Base-by-base conservation (phyloP, 2,797 vertebrate species). In the Craterocephalus amniculus region DNA sequence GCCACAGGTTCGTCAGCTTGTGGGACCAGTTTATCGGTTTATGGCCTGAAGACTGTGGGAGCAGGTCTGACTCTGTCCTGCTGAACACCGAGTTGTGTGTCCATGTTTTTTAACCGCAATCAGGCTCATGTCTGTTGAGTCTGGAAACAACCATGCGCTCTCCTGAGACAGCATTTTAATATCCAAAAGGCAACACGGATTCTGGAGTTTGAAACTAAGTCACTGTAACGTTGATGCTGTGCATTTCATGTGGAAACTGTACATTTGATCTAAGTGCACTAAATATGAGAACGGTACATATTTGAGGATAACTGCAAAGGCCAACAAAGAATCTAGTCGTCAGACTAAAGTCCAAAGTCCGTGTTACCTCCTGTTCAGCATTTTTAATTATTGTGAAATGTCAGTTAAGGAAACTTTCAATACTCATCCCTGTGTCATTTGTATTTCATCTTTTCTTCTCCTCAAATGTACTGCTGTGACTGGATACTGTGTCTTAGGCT, bases 401-500 rank as follows among this genome's bases (percentile, higher is more conserved):
- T 92, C 89, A 80, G 40, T 70, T 79, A 63, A 63, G 65, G 76
- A 79, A 79, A 76, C 70, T 75, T 88, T 86, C 56, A 77, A 64
- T 83, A 75, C 80, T 86, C 87, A 70, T 78, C 75, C 78, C 45
- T 70, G 63, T 87, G 81, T 88, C 58, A 70, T 87, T 74, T 68
- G 74, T 86, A 67, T 63, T 64, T 83, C 83, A 75, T 75, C 73
- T n/a, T 64, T 69, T 90, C 83, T 85, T 87, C 81, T 86, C 87
- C 83, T 88, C 84, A 70, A 57, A 62, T 63, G 81, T 88, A 76
- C 82, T 83, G 86, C 84, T 88, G 87, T 87, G 88, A 90, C 89
- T 89, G 87, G 81, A 89, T 85, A 88, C 87, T 91, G 86, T 89
- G 90, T 90, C 84, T 88, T 74, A 80, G 83, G 69, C 84, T 74